phyloP scores from a whole-genome alignment of 2,113 vertebrate species.

The Laticauda laticaudata region DNA sequence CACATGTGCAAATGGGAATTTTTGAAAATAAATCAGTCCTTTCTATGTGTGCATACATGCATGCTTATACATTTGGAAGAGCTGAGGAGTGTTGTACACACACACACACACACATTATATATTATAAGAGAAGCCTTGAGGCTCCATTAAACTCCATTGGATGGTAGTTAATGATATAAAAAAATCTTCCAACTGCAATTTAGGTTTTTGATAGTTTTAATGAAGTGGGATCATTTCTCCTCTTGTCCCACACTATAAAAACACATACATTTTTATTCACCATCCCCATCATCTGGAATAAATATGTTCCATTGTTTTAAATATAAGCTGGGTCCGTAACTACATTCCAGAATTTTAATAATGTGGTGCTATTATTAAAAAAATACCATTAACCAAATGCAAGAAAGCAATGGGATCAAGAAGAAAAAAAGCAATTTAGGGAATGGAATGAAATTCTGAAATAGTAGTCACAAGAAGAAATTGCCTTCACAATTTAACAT shows the following conservation, averaged over 20 bases:
- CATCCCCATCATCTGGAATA: not conserved
- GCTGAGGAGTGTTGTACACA: not conserved
- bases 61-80: not conserved
- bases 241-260: not conserved
- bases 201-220: not conserved
- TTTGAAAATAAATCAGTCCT: not conserved
- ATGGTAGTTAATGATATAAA: not conserved
- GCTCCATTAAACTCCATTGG: not conserved
- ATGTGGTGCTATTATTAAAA: not conserved
- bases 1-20: not conserved
- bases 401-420: not conserved
- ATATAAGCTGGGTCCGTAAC: not conserved
- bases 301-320: not conserved
- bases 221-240: not conserved
- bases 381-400: not conserved
- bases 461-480: not conserved
- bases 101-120: not conserved
- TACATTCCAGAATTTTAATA: not conserved
- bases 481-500: not conserved
- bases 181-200: not conserved
- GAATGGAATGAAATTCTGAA: not conserved
- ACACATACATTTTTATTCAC: not conserved
- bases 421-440: not conserved
- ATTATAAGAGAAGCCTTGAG: not conserved
- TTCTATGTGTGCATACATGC: not conserved